phyloP scores from a whole-genome alignment of 1,140 invertebrate species.

The Heliconius hermathena region DNA sequence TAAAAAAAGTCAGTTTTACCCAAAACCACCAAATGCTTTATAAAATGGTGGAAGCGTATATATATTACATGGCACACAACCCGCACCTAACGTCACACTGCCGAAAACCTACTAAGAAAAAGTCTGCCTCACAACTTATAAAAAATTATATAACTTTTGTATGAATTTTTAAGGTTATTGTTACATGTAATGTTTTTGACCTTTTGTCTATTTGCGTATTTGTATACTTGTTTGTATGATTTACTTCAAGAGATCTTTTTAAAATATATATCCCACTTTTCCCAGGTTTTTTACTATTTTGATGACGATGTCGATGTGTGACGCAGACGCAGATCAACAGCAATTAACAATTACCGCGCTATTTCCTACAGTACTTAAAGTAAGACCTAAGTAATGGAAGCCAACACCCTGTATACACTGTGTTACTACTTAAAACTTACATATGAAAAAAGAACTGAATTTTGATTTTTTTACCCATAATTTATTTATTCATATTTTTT shows the following conservation, averaged over 20 bases:
- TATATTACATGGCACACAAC: conserved; percentile 8
- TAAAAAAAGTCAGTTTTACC: neutral
- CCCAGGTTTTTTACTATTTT: neutral
- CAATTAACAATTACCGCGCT: neutral
- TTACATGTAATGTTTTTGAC: too few species aligned
- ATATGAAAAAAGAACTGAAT: neutral
- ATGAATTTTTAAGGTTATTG: too few species aligned
- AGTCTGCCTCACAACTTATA: neutral
- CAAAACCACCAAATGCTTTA: neutral
- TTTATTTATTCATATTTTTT: neutral
- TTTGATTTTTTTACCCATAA: neutral
- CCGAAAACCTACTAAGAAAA: neutral
- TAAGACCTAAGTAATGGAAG: conserved; percentile 31
- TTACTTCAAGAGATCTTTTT: too few species aligned
- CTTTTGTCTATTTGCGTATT: neutral
- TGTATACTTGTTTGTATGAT: neutral
- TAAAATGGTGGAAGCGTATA: conserved; percentile 1
- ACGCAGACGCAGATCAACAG: neutral
- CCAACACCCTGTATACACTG: conserved; percentile 22
- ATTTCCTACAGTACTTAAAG: conserved; percentile 14
- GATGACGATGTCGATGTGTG: neutral
- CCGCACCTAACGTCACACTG: neutral
- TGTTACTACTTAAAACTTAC: neutral
- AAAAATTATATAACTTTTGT: too few species aligned
- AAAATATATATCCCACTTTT: neutral